Conservation (phyloP, 2,113 vertebrate genomes). For the Podocnemis expansa region DNA sequence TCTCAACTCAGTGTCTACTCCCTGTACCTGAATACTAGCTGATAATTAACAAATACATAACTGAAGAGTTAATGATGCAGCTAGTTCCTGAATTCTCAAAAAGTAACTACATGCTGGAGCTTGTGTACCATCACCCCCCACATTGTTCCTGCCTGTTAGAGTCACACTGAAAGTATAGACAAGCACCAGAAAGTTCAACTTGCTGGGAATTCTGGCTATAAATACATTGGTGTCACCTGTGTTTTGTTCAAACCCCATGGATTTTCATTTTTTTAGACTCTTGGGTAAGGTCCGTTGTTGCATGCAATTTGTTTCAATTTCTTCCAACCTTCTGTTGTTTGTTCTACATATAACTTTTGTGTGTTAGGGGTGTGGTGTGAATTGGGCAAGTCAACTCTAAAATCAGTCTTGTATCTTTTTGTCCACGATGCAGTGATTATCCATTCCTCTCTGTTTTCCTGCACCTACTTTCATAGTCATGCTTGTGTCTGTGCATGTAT, state of each 20-base stretch:
- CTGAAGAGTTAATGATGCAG: neutral
- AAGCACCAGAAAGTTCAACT: neutral
- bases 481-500: neutral
- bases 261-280: neutral
- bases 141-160: neutral
- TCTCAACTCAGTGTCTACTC: fast-evolving
- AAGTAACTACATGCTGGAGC: neutral
- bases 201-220: neutral
- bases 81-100: neutral
- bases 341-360: neutral
- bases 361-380: neutral
- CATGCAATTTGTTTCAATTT: neutral
- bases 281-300: neutral
- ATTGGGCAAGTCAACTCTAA: neutral
- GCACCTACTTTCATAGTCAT: neutral
- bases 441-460: neutral
- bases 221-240: neutral
- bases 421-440: neutral
- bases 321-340: neutral
- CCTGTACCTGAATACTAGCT: neutral
- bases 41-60: neutral
- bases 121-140: neutral
- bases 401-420: neutral
- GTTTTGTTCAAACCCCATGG: neutral
- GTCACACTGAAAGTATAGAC: neutral